Conservation (phyloP, 2,888 invertebrate genomes). For the Rhaphigaster nebulosa region DNA sequence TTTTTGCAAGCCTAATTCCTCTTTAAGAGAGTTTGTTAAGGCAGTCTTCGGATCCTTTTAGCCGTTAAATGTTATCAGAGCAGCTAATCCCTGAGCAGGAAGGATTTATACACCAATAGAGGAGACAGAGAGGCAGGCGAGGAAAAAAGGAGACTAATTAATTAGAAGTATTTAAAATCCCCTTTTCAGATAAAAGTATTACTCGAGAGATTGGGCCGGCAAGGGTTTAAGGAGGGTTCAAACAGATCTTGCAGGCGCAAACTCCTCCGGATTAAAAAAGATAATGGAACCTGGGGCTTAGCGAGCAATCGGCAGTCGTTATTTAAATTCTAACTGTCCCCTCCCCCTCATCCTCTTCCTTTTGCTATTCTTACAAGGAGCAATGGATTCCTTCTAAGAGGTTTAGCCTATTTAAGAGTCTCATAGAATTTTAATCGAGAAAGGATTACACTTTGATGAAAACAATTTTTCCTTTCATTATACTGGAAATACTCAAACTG, state of each 20-base stretch:
- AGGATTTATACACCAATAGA: conserved; percentile 46
- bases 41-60: conserved; percentile 9
- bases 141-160: conserved; percentile 54
- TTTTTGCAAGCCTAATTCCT: conserved; percentile 40
- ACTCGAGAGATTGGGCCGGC: conserved; percentile 49
- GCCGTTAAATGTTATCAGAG: conserved; percentile 48
- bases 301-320: conserved; percentile 49
- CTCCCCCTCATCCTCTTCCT: neutral
- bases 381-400: conserved; percentile 25
- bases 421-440: conserved; percentile 4
- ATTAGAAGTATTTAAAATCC: conserved; percentile 58
- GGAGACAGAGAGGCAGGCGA: neutral
- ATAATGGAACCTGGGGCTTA: conserved; percentile 51
- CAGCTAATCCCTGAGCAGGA: conserved; percentile 34
- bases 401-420: neutral
- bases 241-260: conserved; percentile 42
- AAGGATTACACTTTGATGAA: neutral
- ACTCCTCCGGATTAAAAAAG: conserved; percentile 54
- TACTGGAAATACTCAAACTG: neutral
- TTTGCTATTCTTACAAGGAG: conserved; percentile 24
- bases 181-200: conserved; percentile 55
- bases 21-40: conserved; percentile 19
- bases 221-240: conserved; percentile 46
- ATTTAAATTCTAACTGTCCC: conserved; percentile 54
- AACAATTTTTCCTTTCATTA: neutral